A percentile compares a stretch with the other conserved stretches of the same genome.
Evolutionary conservation across 2,797 vertebrate species (phyloP).

Genomic region (Bufotes viridis): DNA sequence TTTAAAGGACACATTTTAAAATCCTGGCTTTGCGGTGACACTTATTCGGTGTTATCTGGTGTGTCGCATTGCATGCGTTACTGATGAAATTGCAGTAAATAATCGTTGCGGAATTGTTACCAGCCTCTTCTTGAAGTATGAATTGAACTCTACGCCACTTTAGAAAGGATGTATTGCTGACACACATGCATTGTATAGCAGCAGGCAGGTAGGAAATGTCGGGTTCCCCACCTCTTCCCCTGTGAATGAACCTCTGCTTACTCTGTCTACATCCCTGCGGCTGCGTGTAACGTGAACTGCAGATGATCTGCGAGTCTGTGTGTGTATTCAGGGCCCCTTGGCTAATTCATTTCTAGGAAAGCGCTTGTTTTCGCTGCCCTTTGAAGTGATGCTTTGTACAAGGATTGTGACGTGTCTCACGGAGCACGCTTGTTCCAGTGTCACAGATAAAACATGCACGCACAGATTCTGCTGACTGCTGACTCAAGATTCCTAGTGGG

Average conservation of each 20-base stretch:
- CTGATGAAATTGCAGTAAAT: no score
- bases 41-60: not conserved
- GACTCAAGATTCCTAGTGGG: conserved; percentile 59
- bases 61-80: no score
- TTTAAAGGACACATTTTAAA: not conserved
- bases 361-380: conserved; percentile 57
- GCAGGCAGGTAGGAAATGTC: conserved; percentile 41
- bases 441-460: conserved; percentile 54
- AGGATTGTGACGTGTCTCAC: conserved; percentile 55
- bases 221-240: conserved; percentile 28
- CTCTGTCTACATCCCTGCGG: conserved; percentile 39
- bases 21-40: not conserved
- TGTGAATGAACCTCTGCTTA: conserved; percentile 38
- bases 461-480: conserved; percentile 49
- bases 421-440: conserved; percentile 58
- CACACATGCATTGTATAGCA: not conserved
- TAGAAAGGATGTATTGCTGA: not conserved
- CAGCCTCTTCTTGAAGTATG: no score
- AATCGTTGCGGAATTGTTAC: no score
- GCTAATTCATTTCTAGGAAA: conserved; percentile 63
- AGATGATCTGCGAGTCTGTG: conserved; percentile 53
- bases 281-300: conserved; percentile 54
- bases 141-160: no score
- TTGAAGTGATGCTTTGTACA: conserved; percentile 61
- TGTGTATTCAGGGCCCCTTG: conserved; percentile 55